Conservation (phyloP, 2,113 vertebrate genomes). For the Panthera uncia region DNA sequence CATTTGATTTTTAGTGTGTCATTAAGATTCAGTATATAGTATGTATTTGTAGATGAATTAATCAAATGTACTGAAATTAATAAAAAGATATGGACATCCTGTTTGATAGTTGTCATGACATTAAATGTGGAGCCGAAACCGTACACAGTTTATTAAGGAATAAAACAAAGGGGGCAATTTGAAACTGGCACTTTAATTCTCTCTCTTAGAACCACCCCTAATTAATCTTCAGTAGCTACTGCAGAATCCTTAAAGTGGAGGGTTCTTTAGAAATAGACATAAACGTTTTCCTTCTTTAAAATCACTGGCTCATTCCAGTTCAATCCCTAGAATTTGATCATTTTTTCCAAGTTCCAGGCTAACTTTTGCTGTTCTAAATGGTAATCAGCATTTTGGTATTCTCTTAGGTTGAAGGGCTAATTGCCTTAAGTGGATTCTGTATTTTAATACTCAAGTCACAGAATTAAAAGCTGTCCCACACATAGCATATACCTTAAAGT, state of each 20-base stretch:
- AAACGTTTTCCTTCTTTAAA: conserved; percentile 20
- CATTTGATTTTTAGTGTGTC: conserved; percentile 41
- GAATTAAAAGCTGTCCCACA: neutral
- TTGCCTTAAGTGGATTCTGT: conserved; percentile 3
- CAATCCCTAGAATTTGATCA: conserved; percentile 13
- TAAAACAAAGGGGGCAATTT: conserved; percentile 36
- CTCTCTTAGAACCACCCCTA: neutral
- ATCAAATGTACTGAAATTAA: conserved; percentile 51
- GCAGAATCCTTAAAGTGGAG: neutral
- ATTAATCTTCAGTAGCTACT: conserved; percentile 21
- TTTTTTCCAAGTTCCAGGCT: neutral
- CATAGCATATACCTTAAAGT: neutral
- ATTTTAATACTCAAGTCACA: conserved; percentile 28
- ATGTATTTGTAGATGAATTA: conserved; percentile 37
- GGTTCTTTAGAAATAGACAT: conserved; percentile 34
- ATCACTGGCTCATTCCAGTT: conserved; percentile 30
- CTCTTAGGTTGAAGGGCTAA: neutral
- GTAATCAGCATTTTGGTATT: conserved; percentile 31
- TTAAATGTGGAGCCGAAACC: conserved; percentile 12
- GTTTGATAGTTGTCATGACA: conserved; percentile 32
- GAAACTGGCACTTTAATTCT: neutral
- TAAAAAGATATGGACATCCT: conserved; percentile 40
- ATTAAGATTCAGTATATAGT: conserved; percentile 30
- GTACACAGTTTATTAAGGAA: neutral
- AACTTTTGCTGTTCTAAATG: conserved; percentile 36